Evolutionary conservation across 2,888 invertebrate species (phyloP).

Genomic region (Ganaspis brasiliensis): DNA sequence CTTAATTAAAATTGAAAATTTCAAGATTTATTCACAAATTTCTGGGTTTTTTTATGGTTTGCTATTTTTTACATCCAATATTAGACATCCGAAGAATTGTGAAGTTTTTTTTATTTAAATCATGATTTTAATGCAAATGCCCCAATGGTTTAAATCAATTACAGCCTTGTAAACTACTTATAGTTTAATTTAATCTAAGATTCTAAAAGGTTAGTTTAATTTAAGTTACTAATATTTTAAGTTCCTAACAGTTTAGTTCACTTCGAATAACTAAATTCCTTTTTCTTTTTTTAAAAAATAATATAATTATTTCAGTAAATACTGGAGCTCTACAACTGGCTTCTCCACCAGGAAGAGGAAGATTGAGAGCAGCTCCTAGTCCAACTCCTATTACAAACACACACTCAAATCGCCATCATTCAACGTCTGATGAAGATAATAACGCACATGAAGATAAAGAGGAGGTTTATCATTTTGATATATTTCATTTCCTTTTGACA

Average conservation of each 20-base stretch:
- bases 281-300: conserved; percentile 14
- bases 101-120: no score
- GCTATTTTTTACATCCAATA: no score
- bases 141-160: no score
- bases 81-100: no score
- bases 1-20: no score
- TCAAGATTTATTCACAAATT: no score
- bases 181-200: no score
- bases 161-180: no score
- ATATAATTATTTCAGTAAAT: conserved; percentile 42
- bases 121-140: no score
- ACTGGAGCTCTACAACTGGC: conserved; percentile 76
- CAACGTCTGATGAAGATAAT: conserved; percentile 80
- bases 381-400: conserved; percentile 80
- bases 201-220: no score
- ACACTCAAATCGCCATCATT: conserved; percentile 72
- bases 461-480: conserved; percentile 69
- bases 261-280: conserved; percentile 9
- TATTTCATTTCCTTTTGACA: no score
- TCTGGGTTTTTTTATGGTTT: no score
- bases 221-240: background rate
- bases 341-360: conserved; percentile 79
- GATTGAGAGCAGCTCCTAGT: conserved; percentile 82
- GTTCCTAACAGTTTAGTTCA: background rate
- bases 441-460: conserved; percentile 80